These are phyloP conservation scores for Bos indicus DNA, from an alignment of 2,113 vertebrate genomes.

Conservation along the genomic window DNA sequence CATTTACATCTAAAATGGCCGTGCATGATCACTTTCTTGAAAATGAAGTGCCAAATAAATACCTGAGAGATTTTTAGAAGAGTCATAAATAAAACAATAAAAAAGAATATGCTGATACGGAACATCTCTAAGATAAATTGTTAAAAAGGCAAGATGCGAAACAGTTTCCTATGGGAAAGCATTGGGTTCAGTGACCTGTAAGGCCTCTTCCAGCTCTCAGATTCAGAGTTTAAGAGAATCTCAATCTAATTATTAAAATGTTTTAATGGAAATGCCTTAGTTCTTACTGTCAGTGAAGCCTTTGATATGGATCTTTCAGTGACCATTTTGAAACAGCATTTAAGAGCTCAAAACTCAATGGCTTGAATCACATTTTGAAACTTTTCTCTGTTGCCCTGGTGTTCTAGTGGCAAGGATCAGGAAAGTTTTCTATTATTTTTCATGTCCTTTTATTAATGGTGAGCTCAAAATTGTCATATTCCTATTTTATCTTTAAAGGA, in stretches of 20 bases:
- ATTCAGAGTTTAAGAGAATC: background rate
- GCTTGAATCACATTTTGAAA: background rate
- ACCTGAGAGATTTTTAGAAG: background rate
- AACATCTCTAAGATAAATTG: background rate
- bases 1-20: background rate
- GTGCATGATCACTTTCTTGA: background rate
- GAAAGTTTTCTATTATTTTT: background rate
- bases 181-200: background rate
- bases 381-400: background rate
- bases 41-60: background rate
- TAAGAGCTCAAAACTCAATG: background rate
- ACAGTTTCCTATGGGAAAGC: background rate
- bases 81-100: background rate
- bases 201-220: background rate
- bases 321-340: background rate
- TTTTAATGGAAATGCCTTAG: background rate
- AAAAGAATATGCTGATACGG: background rate
- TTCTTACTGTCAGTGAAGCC: background rate
- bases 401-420: background rate
- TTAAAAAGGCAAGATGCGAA: background rate
- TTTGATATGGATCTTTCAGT: background rate
- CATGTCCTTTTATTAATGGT: background rate
- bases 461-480: constrained; percentile 14
- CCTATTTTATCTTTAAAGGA: constrained; percentile 76
- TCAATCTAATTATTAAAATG: background rate